Evolutionary conservation across 1,140 invertebrate species (phyloP), one percentile per base, ranked within the genome.

Genomic region (Gonatopus flavifemur): DNA sequence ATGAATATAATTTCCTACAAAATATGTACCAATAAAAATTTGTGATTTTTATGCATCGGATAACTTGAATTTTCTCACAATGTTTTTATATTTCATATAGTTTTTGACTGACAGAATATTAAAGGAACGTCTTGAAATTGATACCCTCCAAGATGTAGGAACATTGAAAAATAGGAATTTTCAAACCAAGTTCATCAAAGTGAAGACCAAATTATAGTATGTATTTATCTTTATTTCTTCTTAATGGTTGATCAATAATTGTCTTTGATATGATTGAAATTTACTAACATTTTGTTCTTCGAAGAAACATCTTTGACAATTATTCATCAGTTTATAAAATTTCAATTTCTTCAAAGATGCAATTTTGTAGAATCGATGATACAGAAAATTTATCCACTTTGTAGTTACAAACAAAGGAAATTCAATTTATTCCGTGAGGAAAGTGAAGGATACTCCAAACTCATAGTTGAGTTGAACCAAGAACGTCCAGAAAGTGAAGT

Each of bases 361-460:
- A 28, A 28, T 12, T 28, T 28, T 28, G 12, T 28, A 28, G 25
- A 7, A 28, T 1, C 2, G 1, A 35, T 3, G 28, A 12, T 41
- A 31, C 16, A 18, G 18, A 7, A 3, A 3, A 3, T 10, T 28
- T 25, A 37, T 49, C 49, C 48, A 66, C 44, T 59, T 86, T 87
- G 55, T 77, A 98, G 95, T 76, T 99, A 98, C 74, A 99, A 99
- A 74, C 98, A 99, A 74, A 87, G 96, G 59, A 98, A 99, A 68
- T 99, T 98, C 74, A 99, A 99, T 81, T 82, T 99, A 49, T 93
- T 98, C 67, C 84, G 96, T 40, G 98, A 99, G 81, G 98, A 99
- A 79, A 96, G 90, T 80, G 98, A 99, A 85, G 98, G 98, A 3
- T 99, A 96, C 80, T 90, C 96, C 3, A 99, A 99, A 78, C 81